phyloP scores from a whole-genome alignment of 2,797 vertebrate species.

The Pteropus rufus region DNA sequence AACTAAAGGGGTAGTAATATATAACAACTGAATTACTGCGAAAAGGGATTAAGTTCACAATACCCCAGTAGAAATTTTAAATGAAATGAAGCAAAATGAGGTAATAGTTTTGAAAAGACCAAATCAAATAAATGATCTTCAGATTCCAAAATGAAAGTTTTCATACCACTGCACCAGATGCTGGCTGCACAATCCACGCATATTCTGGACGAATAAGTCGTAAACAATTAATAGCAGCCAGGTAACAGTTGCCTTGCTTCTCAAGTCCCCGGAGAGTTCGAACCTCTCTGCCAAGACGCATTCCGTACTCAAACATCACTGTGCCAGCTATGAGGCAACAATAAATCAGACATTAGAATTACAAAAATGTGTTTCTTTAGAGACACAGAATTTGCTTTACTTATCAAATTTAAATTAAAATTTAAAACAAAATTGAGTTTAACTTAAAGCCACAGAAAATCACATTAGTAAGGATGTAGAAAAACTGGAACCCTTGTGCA shows the following conservation, averaged over 20 bases:
- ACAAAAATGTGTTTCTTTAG: neutral
- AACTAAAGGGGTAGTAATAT: neutral
- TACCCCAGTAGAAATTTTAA: neutral
- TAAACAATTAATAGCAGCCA: conserved; percentile 94
- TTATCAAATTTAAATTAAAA: neutral
- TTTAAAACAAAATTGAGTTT: neutral
- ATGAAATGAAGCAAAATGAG: conserved; percentile 3
- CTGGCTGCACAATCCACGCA: conserved; percentile 95
- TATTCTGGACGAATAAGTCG: conserved; percentile 93
- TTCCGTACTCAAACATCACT: conserved; percentile 96
- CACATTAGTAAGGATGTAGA: neutral
- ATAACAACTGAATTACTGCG: neutral
- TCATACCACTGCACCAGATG: conserved; percentile 87
- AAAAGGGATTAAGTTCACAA: conserved; percentile 9
- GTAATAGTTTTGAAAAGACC: neutral
- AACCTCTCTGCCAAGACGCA: conserved; percentile 94
- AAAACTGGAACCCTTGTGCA: neutral
- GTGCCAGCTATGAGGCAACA: conserved; percentile 86
- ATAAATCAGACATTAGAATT: neutral
- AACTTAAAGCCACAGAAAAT: neutral
- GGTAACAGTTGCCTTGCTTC: conserved; percentile 95
- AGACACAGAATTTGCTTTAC: neutral
- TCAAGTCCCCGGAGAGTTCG: conserved; percentile 90
- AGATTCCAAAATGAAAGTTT: neutral
- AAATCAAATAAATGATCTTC: neutral